Evolutionary conservation across 2,113 vertebrate species (phyloP).

Genomic region (Oreotrochilus melanogaster): DNA sequence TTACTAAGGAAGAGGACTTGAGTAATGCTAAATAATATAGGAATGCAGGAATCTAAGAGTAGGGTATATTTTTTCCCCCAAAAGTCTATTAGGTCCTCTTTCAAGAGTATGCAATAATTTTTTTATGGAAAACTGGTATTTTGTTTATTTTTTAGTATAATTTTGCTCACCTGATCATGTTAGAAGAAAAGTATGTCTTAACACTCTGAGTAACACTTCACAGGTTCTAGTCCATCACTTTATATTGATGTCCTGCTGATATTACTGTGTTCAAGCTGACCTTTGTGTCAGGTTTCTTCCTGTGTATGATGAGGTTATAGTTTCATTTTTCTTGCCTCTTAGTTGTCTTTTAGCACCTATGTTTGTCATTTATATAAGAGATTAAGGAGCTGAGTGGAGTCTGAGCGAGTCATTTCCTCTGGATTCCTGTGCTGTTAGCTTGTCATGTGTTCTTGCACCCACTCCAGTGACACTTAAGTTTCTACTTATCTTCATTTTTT

Average conservation of each 20-base stretch:
- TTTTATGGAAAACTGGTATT: neutral
- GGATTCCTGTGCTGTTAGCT: neutral
- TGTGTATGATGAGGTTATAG: neutral
- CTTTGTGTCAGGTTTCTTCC: neutral
- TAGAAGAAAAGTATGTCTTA: neutral
- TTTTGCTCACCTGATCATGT: neutral
- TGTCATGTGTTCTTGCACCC: fast-evolving
- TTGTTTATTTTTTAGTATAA: neutral
- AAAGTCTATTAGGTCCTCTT: neutral
- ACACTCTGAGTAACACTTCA: neutral
- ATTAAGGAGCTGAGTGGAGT: neutral
- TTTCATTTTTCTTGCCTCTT: neutral
- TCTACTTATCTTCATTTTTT: neutral
- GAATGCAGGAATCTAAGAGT: neutral
- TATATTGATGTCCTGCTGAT: neutral
- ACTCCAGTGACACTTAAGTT: neutral
- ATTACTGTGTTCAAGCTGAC: neutral
- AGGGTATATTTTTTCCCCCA: neutral
- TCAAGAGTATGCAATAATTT: neutral
- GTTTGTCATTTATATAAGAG: neutral
- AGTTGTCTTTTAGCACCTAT: neutral
- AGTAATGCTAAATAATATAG: neutral
- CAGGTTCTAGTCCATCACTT: neutral
- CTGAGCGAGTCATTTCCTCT: neutral
- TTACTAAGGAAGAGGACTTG: neutral